These are phyloP conservation scores for Conus ventricosus DNA, from an alignment of 1,140 invertebrate species.

Conservation along the genomic window DNA sequence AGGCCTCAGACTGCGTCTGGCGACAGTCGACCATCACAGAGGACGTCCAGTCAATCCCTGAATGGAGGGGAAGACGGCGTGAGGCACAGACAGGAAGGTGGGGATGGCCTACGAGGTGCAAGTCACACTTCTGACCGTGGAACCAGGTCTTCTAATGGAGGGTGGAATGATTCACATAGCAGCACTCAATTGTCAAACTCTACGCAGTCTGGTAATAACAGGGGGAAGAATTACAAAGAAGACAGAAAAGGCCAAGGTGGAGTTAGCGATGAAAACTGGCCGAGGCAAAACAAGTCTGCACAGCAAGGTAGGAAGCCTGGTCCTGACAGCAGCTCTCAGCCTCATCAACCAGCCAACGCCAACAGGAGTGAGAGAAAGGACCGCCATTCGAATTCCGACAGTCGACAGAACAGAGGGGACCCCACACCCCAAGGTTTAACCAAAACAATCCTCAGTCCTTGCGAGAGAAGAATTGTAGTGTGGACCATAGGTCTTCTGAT, in stretches of 20 bases:
- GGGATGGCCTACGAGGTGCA: background rate
- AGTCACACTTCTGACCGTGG: background rate
- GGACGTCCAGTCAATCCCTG: background rate
- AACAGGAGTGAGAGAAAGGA: background rate
- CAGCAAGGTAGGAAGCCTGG: conserved; percentile 12
- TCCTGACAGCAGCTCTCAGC: background rate
- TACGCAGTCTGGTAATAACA: background rate
- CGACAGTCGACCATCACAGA: background rate
- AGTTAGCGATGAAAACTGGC: background rate
- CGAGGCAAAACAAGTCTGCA: conserved; percentile 30
- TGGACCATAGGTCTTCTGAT: background rate
- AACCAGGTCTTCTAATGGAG: background rate
- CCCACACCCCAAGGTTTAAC: background rate
- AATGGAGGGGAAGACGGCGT: background rate
- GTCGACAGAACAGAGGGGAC: background rate
- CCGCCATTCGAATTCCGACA: background rate
- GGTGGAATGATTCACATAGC: background rate
- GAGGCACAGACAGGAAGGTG: background rate
- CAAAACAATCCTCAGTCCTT: background rate
- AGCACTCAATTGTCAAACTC: background rate
- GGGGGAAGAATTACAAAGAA: background rate
- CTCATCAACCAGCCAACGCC: background rate
- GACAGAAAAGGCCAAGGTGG: background rate
- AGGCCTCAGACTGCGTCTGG: background rate
- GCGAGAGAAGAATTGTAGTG: background rate